Conservation (phyloP, 2,113 vertebrate species). For the Passer montanus region DNA sequence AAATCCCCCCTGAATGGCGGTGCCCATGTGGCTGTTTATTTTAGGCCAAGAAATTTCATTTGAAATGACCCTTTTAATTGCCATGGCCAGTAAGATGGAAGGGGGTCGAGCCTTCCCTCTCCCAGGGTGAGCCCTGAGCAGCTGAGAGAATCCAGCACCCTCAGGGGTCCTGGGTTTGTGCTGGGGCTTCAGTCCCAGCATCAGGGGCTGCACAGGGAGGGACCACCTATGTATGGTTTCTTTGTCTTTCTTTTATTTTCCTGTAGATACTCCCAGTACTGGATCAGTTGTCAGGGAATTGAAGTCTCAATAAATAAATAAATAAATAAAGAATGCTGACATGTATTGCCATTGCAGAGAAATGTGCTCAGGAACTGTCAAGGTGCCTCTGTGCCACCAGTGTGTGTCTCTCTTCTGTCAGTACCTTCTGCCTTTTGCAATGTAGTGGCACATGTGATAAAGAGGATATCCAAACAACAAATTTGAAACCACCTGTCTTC, state of each 20-base stretch:
- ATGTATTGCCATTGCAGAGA: background rate
- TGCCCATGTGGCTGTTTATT: background rate
- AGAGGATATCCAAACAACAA: background rate
- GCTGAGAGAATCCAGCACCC: background rate
- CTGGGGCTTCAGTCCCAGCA: background rate
- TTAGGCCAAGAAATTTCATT: background rate
- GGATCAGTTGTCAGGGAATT: background rate
- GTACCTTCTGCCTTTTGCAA: background rate
- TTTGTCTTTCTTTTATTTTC: background rate
- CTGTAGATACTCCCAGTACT: background rate
- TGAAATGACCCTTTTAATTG: background rate
- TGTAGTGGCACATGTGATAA: background rate
- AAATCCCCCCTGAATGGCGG: background rate
- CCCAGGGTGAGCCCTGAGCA: background rate
- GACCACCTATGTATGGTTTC: background rate
- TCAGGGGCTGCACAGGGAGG: fast-evolving
- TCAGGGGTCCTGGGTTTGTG: background rate
- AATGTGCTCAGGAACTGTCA: background rate
- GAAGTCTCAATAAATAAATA: background rate
- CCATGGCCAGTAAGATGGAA: background rate
- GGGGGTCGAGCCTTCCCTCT: background rate
- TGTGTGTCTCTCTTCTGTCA: fast-evolving
- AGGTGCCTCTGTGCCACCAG: fast-evolving
- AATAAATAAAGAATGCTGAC: background rate
- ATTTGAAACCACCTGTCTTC: fast-evolving